A percentile compares a stretch with the other conserved stretches of the same genome.
These are phyloP conservation scores for Cantharis nigra DNA, from an alignment of 2,888 invertebrate species.

Conservation along the genomic window DNA sequence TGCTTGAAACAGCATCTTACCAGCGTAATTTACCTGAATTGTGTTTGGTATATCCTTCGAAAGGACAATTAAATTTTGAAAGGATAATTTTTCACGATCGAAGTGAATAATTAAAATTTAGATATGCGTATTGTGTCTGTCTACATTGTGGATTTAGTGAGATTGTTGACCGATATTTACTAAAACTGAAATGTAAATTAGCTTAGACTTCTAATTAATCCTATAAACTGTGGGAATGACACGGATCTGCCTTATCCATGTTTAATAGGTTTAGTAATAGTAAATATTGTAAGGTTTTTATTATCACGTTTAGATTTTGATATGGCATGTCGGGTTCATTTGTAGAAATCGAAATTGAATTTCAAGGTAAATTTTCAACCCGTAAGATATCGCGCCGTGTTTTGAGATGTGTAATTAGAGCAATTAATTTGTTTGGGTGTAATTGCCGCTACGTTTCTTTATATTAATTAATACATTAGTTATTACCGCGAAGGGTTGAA, in stretches of 20 bases:
- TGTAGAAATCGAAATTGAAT: background rate
- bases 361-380: background rate
- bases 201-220: constrained; percentile 22
- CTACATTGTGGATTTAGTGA: background rate
- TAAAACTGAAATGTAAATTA: constrained; percentile 12
- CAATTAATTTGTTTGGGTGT: background rate
- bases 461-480: background rate
- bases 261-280: background rate
- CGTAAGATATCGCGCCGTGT: background rate
- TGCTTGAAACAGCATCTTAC: background rate
- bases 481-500: constrained; percentile 3
- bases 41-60: background rate
- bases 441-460: background rate
- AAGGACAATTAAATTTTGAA: background rate
- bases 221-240: constrained; percentile 14
- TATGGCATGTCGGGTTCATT: background rate
- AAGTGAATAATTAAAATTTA: background rate
- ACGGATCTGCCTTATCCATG: constrained; percentile 1
- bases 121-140: background rate
- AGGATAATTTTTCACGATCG: background rate
- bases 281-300: background rate
- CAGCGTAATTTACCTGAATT: background rate
- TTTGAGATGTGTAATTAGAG: background rate
- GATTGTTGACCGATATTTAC: constrained; percentile 15
- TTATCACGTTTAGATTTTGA: background rate